A percentile compares a stretch with the other conserved stretches of the same genome.
Evolutionary conservation across 1,140 invertebrate genomes (phyloP).

Genomic region (Stegodyphus mimosarum): DNA sequence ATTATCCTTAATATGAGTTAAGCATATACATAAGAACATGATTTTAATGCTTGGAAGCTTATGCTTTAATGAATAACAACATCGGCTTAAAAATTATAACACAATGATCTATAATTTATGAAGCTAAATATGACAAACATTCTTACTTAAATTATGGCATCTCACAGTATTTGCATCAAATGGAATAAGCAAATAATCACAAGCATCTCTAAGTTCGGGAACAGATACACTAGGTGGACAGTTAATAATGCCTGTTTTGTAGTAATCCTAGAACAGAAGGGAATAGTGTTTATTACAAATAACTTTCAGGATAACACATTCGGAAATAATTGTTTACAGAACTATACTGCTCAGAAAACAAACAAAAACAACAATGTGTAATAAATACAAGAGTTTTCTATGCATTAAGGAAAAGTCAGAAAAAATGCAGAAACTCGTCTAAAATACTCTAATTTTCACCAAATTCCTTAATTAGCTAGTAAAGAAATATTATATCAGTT

Average conservation of each 20-base stretch:
- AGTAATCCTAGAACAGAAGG: constrained; percentile 80
- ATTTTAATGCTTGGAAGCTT: neutral
- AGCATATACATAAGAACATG: no score
- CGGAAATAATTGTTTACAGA: no score
- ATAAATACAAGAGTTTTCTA: no score
- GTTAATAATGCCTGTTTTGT: constrained; percentile 87
- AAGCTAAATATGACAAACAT: constrained; percentile 25
- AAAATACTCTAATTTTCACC: no score
- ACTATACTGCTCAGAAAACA: no score
- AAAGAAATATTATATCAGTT: no score
- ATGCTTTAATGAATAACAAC: neutral
- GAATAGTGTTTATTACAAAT: neutral
- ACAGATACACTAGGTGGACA: constrained; percentile 88
- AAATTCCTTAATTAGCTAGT: no score
- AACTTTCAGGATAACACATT: no score
- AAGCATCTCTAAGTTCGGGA: constrained; percentile 96
- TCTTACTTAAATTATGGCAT: constrained; percentile 92
- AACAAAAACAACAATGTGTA: no score
- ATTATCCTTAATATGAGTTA: no score
- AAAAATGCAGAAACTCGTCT: no score
- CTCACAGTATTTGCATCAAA: constrained; percentile 96
- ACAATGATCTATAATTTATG: neutral
- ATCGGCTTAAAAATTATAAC: neutral
- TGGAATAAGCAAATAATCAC: constrained; percentile 97
- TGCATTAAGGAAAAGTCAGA: no score